Conservation (phyloP, 2,113 vertebrate species). For the Pipra filicauda region DNA sequence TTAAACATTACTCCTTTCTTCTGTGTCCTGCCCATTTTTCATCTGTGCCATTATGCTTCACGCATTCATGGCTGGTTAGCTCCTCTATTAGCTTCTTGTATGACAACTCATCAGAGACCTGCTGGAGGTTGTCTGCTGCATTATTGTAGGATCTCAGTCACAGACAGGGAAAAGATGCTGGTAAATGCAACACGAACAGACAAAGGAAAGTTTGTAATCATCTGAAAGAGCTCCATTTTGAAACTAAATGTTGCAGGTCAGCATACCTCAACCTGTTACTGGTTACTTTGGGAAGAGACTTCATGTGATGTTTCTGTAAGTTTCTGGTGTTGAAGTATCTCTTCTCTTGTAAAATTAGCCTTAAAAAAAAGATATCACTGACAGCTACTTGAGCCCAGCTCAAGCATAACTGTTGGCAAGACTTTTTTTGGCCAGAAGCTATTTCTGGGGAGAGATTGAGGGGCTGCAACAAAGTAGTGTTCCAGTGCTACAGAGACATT, state of each 20-base stretch:
- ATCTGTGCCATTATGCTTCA: neutral
- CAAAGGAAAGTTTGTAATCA: neutral
- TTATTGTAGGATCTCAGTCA: neutral
- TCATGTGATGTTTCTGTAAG: neutral
- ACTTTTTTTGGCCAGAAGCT: neutral
- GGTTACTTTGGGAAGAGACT: neutral
- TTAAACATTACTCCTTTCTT: neutral
- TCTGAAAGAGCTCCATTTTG: neutral
- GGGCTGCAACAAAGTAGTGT: neutral
- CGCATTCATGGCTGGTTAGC: neutral
- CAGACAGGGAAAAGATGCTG: neutral
- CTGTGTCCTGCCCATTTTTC: neutral
- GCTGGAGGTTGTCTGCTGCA: neutral
- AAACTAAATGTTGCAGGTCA: neutral
- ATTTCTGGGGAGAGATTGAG: neutral
- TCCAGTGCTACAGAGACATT: neutral
- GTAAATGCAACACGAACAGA: neutral
- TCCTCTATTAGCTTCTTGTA: neutral
- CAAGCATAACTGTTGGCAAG: neutral
- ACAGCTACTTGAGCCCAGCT: neutral
- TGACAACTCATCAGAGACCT: neutral
- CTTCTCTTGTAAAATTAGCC: neutral
- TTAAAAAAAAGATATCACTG: neutral
- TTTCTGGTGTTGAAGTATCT: neutral
- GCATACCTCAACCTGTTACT: neutral